Base-by-base conservation (phyloP, 2,113 vertebrate species). In the Corythornis madagascariensis region DNA sequence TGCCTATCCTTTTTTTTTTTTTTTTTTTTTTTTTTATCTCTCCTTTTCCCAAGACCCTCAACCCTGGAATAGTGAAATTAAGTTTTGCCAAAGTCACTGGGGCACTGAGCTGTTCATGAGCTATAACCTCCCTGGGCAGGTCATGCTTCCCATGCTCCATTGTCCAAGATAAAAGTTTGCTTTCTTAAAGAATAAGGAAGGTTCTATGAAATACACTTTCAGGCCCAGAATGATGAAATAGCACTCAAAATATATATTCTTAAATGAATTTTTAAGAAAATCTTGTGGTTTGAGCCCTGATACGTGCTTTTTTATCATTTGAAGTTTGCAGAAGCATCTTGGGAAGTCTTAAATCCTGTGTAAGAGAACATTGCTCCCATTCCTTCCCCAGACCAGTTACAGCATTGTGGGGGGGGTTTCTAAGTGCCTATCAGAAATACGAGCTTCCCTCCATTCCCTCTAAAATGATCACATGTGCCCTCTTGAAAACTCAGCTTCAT, bases 211-310 rank as follows among this genome's bases (percentile, higher is more conserved):
- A 66, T 63, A 73, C 1, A 5, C 14, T 78, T 74, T 56, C 56
- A 77, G 60, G 22, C 31, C 47, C 1, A 1, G 45, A 88, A 82
- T 14, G 55, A 35, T 65, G 31, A 93, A 85, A 85, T 92, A 89
- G 42, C 33, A 53, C 48, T 65, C 71, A 50, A 82, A 61, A 26
- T 57, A 29, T 38, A 29, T 83, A 45, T 77, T 72, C 66, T 85
- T 61, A 93, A 89, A 38, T 29, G 8, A 73, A 63, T 88, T 95
- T 95, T 91, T 86, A 91, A 76, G 35, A 55, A 57, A 89, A 10
- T n/a, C 22, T 52, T 80, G 63, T 90, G 66, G 52, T 95, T 90
- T 87, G 89, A 94, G 66, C 74, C 48, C 47, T 47, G 84, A 87
- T 0, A 0, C 17, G 5, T 57, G 24, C 15, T 73, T 90, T 88